Base-by-base conservation (phyloP, 2,888 invertebrate species). In the Eudasyphora cyanicolor region DNA sequence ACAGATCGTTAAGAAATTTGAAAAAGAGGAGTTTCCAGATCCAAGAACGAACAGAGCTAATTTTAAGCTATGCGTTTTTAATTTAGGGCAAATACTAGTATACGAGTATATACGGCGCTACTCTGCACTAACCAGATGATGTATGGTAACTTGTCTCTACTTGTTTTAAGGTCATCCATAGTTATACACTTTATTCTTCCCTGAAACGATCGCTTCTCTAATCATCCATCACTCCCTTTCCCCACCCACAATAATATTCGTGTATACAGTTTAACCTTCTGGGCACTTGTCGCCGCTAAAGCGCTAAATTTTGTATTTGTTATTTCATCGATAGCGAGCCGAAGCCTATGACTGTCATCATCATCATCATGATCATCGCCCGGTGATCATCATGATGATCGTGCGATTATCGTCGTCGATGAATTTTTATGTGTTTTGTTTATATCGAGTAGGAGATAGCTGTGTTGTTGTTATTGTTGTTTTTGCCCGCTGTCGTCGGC, bases 191-290 rank as follows among this genome's bases (percentile, higher is more conserved):
- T 32, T 32, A 32, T 32, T 8, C 8, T 32, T 32, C 8, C 8
- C 32, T 4, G 32, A 32, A 32, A 32, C 38, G 6, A 2, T 14
- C 38, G 38, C 12, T 38, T 8, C 12, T 38, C 38, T 10, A 38
- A 14, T 76, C 21, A 57, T 69, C 57, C 38, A 27, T 49, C 60
- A 14, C 21, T 29, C 62, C 67, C 62, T 27, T 19, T 45, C 69
- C 75, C 75, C 84, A 81, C 83, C 76, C 77, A 75, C 83, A 74
- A 32, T 45, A n/a, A n/a, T n/a, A n/a, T n/a, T n/a, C n/a, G n/a
- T n/a, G n/a, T 19, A 45, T 45, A 51, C 81, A 42, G 14, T 64
- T 62, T 75, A 80, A 80, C 75, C 81, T 75, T 78, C 78, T 35
- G 71, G 51, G 60, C 75, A 83, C 71, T 80, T 84, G 83, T 80